phyloP scores from a whole-genome alignment of 2,888 invertebrate species.

The Euspilapteryx auroguttella region DNA sequence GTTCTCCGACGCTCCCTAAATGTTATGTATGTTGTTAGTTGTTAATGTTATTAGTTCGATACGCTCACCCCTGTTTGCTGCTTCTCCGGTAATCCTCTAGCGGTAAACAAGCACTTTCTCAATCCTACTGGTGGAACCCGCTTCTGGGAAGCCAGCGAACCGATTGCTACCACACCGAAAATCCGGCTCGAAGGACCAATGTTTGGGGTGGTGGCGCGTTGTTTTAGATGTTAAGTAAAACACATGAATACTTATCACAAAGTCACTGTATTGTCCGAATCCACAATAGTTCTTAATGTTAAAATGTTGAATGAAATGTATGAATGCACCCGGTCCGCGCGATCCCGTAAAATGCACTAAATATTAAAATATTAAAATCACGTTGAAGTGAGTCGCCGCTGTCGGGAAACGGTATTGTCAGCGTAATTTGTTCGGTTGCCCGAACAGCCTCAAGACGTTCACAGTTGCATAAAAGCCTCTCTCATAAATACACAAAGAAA shows the following conservation, averaged over 20 bases:
- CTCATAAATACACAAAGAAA: no score
- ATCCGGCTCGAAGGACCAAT: background rate
- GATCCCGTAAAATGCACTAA: background rate
- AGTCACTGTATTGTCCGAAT: background rate
- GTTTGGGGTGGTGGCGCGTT: background rate
- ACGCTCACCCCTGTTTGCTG: background rate
- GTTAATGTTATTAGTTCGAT: background rate
- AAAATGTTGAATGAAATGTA: background rate
- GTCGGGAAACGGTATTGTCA: no score
- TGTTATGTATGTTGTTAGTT: background rate
- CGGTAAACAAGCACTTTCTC: background rate
- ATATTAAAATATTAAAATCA: no score
- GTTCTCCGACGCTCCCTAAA: background rate
- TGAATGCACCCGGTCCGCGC: background rate
- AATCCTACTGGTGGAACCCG: background rate
- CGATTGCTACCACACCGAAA: background rate
- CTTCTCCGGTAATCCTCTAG: no score
- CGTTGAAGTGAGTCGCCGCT: no score
- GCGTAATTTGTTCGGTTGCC: no score
- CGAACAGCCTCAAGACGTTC: no score
- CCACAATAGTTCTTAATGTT: background rate
- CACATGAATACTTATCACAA: background rate
- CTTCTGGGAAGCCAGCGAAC: background rate
- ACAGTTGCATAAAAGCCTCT: no score
- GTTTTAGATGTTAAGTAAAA: background rate